These are phyloP conservation scores for Butastur rufipennis DNA, from an alignment of 2,113 vertebrate genomes.

Conservation along the genomic window DNA sequence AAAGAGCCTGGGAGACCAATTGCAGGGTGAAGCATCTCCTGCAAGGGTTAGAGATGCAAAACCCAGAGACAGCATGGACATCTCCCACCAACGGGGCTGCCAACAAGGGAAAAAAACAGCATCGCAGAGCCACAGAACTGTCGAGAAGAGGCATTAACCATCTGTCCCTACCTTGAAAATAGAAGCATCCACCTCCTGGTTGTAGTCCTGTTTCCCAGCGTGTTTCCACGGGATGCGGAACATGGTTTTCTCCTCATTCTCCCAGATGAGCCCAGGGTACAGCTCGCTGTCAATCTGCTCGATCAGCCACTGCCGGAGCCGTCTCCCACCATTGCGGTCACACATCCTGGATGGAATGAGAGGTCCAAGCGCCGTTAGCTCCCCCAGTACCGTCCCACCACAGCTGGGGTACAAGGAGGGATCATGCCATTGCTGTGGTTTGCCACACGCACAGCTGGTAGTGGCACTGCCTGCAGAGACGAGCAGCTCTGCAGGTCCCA, in stretches of 20 bases:
- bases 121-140: accelerated
- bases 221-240: conserved; percentile 99
- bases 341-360: conserved; percentile 71
- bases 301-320: conserved; percentile 94
- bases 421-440: accelerated
- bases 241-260: conserved; percentile 86
- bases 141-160: background rate
- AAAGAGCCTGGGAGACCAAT: background rate
- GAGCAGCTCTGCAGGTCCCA: background rate
- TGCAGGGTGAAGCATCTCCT: background rate
- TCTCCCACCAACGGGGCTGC: too few relatives aligned
- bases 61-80: accelerated
- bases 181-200: conserved; percentile 95
- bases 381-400: background rate
- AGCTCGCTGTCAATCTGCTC: conserved; percentile 91
- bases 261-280: conserved; percentile 92
- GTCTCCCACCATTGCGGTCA: conserved; percentile 82
- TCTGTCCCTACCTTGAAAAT: conserved; percentile 88
- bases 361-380: background rate
- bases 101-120: background rate
- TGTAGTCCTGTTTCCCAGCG: conserved; percentile 96
- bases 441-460: accelerated
- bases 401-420: accelerated
- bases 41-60: background rate
- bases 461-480: accelerated